phyloP scores from a whole-genome alignment of 2,888 invertebrate species.

The Eupithecia dodoneata region DNA sequence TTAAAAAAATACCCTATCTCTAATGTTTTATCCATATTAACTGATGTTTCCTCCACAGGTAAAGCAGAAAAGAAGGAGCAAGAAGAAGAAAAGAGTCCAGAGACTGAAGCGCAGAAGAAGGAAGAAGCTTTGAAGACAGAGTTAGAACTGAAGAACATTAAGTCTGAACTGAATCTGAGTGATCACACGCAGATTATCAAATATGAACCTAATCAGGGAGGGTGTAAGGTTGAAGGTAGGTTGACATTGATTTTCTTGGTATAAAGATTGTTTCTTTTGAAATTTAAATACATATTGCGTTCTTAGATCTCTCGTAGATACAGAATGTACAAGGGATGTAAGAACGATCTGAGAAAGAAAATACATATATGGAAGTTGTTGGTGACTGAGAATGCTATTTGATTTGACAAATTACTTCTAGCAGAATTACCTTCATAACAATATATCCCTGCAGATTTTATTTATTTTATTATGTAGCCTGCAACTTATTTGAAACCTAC shows the following conservation, averaged over 20 bases:
- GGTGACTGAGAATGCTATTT: no score
- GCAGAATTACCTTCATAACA: no score
- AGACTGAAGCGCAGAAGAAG: slow-evolving; percentile 63
- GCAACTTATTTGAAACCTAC: no score
- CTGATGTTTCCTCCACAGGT: slow-evolving; percentile 42
- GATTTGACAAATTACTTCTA: no score
- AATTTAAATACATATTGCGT: no score
- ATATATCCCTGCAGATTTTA: not conserved
- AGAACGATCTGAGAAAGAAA: no score
- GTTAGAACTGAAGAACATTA: slow-evolving; percentile 76
- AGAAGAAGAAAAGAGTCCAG: slow-evolving; percentile 51
- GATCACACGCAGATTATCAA: slow-evolving; percentile 82
- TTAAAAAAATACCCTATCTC: not conserved
- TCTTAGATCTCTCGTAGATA: no score
- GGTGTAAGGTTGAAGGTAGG: slow-evolving; percentile 78
- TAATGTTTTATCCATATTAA: not conserved
- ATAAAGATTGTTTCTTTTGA: no score
- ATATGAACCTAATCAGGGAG: slow-evolving; percentile 79
- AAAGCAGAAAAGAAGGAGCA: slow-evolving; percentile 61
- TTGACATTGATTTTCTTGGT: not conserved
- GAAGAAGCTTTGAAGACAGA: slow-evolving; percentile 72
- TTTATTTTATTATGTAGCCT: not conserved
- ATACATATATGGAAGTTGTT: no score
- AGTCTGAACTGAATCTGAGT: slow-evolving; percentile 77
- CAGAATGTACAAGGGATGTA: no score